Evolutionary conservation across 2,113 vertebrate genomes (phyloP).

Genomic region (Alethe castanea): DNA sequence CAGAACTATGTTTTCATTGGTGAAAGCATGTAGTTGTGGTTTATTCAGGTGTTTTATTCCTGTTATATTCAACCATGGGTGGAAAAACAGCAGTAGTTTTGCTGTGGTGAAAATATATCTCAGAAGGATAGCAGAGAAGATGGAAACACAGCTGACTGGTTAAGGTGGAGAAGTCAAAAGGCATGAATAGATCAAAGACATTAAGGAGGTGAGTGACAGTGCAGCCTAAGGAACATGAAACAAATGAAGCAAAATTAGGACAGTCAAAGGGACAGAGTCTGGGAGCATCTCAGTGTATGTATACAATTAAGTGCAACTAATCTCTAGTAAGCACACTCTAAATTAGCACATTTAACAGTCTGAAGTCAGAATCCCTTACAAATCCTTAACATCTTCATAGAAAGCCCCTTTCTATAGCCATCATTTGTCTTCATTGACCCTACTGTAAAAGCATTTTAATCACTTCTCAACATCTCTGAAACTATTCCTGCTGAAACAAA

Average conservation of each 20-base stretch:
- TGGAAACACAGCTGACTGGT: background rate
- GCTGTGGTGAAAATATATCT: background rate
- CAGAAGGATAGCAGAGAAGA: background rate
- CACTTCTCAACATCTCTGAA: background rate
- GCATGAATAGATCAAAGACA: background rate
- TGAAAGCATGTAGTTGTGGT: background rate
- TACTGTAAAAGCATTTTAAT: background rate
- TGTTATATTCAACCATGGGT: background rate
- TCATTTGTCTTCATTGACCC: background rate
- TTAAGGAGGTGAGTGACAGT: background rate
- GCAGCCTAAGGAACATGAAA: background rate
- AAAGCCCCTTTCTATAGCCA: background rate
- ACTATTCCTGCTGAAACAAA: background rate
- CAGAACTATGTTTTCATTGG: background rate
- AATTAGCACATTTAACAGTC: background rate
- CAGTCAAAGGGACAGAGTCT: background rate
- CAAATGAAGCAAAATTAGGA: background rate
- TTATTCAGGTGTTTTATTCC: fast-evolving
- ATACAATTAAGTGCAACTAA: background rate
- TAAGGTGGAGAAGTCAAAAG: background rate
- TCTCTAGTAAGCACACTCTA: background rate
- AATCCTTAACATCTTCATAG: background rate
- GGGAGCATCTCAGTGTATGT: background rate
- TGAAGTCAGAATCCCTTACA: background rate
- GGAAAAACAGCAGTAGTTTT: background rate